Conservation (phyloP, 2,888 invertebrate species). For the Toxonevra muliebris region DNA sequence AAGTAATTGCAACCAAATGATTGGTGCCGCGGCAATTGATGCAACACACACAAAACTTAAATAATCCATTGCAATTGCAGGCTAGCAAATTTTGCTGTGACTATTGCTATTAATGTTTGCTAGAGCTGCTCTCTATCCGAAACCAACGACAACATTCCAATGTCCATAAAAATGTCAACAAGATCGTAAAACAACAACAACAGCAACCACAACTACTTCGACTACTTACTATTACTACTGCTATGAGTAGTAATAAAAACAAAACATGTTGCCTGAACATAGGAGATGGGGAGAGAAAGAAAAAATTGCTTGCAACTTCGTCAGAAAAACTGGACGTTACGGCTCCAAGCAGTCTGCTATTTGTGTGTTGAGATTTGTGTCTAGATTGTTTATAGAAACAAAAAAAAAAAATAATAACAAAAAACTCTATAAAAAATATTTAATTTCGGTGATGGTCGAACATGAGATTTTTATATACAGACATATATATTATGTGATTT, state of each 20-base stretch:
- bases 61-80: not conserved
- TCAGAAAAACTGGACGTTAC: conserved; percentile 49
- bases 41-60: not conserved
- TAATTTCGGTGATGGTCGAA: too few relatives aligned
- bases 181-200: conserved; percentile 39
- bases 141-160: conserved; percentile 47
- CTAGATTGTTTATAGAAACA: too few relatives aligned
- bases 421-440: too few relatives aligned
- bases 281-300: conserved; percentile 23
- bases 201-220: conserved; percentile 24
- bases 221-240: conserved; percentile 22
- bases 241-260: not conserved
- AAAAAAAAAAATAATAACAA: too few relatives aligned
- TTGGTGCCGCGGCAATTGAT: not conserved
- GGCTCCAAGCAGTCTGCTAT: conserved; percentile 46
- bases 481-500: too few relatives aligned
- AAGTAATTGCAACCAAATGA: not conserved
- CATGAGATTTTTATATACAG: too few relatives aligned
- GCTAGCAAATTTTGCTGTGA: not conserved
- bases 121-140: not conserved
- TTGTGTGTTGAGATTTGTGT: too few relatives aligned
- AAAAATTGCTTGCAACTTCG: conserved; percentile 24
- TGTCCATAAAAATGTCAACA: conserved; percentile 62
- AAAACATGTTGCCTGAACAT: not conserved
- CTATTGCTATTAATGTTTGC: not conserved